A percentile compares a stretch with the other conserved stretches of the same genome.
Conservation (phyloP, 2,888 invertebrate genomes). For the Cataglyphis cursor region DNA sequence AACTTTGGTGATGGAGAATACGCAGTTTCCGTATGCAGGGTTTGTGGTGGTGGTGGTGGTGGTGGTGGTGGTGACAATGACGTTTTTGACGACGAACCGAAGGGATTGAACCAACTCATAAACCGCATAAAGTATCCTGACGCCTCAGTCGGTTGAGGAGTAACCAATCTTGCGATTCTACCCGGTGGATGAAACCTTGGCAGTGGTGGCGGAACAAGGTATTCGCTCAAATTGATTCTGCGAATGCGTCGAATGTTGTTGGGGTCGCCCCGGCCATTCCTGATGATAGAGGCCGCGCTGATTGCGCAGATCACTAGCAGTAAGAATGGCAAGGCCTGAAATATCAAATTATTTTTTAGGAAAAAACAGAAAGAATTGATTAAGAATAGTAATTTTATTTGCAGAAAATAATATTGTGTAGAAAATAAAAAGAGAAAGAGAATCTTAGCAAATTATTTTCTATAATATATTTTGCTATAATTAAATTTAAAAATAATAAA, state of each 20-base stretch:
- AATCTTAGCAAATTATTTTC: not conserved
- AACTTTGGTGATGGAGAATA: slow-evolving; percentile 45
- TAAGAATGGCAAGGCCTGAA: slow-evolving; percentile 76
- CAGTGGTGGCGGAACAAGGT: slow-evolving; percentile 80
- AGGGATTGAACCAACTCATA: slow-evolving; percentile 89
- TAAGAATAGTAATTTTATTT: not conserved
- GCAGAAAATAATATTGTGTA: not conserved
- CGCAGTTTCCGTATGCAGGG: slow-evolving; percentile 35
- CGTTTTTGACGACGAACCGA: slow-evolving; percentile 74
- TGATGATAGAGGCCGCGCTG: slow-evolving; percentile 52
- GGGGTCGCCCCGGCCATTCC: slow-evolving; percentile 53
- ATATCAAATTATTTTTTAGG: slow-evolving; percentile 30
- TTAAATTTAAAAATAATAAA: not conserved
- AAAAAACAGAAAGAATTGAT: not conserved
- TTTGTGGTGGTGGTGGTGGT: slow-evolving; percentile 21
- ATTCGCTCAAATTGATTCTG: slow-evolving; percentile 76
- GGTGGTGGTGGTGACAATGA: slow-evolving; percentile 6
- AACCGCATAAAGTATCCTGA: slow-evolving; percentile 89
- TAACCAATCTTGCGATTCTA: slow-evolving; percentile 76
- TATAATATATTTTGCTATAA: not conserved
- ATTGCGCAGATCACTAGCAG: slow-evolving; percentile 71
- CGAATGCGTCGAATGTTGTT: slow-evolving; percentile 52
- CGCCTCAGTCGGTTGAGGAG: slow-evolving; percentile 86
- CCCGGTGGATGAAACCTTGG: slow-evolving; percentile 55
- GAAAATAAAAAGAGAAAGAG: not conserved